Evolutionary conservation across 2,888 invertebrate genomes (phyloP), one percentile per base, ranked within the genome.

Genomic region (Eupithecia abbreviata): DNA sequence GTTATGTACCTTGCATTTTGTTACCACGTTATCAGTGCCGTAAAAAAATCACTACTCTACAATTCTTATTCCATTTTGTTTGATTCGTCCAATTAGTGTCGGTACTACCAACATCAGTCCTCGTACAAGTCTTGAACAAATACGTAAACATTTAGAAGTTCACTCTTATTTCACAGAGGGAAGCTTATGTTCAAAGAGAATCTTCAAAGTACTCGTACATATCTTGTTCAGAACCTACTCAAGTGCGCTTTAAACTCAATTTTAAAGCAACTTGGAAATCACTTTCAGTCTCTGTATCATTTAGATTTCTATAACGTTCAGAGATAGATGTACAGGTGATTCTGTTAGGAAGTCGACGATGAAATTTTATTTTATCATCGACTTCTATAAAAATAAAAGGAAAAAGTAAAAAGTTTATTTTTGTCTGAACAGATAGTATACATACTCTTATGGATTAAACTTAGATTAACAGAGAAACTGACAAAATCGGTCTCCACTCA

Each of bases 241-340:
- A n/a, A 43, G n/a, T 43, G 67, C 45, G 9, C 43, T 42, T 18
- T 18, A 45, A 71, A 71, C 42, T 18, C 71, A 47, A 74, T 73
- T 73, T 73, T 43, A n/a, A 68, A 45, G 43, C 55, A 30, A 66
- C 68, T 73, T 58, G 43, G 18, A 1, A 71, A 74, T 42, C 67
- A 68, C 47, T 68, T 75, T 47, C 41, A 67, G 15, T 15, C 9
- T 67, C 45, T 42, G 42, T 49, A 67, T 30, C 71, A 75, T 75
- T 75, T 55, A 75, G 67, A 74, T 74, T 74, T 47, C 43, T 41
- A 42, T 74, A 71, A 71, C 74, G 74, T 71, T 66, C 66, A 13
- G 41, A 42, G 2, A 0, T 5, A 65, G 13, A 66, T 66, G 66
- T 66, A 7, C 4, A 66, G 42, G 42, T 42, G 42, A 66, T 42